Evolutionary conservation across 2,113 vertebrate species (phyloP).

Genomic region (Zapus hudsonius): DNA sequence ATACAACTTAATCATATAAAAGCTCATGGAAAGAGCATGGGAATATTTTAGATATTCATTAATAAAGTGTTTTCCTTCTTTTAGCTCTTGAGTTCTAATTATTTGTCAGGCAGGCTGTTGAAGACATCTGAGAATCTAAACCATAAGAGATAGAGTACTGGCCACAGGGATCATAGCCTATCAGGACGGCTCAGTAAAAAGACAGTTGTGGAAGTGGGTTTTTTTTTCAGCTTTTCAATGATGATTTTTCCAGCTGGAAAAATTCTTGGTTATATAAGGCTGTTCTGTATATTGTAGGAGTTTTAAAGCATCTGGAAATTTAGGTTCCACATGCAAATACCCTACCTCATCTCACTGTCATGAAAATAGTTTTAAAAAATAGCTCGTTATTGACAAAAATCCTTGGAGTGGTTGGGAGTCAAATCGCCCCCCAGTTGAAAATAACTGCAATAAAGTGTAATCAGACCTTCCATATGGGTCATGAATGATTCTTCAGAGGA

Average conservation of each 20-base stretch:
- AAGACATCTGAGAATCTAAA: neutral
- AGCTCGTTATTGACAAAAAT: neutral
- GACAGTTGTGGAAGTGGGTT: neutral
- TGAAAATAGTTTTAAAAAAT: neutral
- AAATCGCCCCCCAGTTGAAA: neutral
- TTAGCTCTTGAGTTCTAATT: neutral
- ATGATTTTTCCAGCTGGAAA: neutral
- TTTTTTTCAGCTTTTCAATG: neutral
- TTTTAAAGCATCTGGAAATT: neutral
- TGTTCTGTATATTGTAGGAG: neutral
- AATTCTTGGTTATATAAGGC: neutral
- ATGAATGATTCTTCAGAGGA: neutral
- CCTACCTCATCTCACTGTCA: neutral
- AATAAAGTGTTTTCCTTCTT: neutral
- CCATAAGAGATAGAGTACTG: neutral
- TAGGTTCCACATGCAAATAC: neutral
- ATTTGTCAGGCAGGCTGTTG: neutral
- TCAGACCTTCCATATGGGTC: neutral
- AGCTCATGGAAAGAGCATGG: neutral
- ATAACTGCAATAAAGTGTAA: neutral
- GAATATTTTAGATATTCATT: conserved; percentile 12
- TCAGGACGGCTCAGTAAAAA: neutral
- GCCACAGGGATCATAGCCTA: neutral
- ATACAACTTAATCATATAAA: neutral
- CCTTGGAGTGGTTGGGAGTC: neutral